phyloP scores from a whole-genome alignment of 2,888 invertebrate genomes.

The Geophilus truncorum region DNA sequence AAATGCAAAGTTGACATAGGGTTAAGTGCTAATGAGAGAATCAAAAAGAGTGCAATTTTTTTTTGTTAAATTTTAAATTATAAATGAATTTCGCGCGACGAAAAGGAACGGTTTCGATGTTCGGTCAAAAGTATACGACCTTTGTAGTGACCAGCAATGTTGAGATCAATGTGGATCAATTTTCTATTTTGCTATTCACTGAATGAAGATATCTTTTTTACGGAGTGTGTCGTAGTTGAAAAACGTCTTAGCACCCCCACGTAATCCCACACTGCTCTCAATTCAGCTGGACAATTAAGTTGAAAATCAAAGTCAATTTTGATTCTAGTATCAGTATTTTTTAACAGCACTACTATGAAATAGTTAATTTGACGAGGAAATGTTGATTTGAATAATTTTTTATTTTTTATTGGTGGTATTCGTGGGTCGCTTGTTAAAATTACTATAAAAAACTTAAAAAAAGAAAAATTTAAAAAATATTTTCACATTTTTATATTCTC shows the following conservation, averaged over 20 bases:
- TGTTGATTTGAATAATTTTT: neutral
- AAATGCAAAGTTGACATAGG: neutral
- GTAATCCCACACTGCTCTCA: neutral
- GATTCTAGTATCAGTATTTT: neutral
- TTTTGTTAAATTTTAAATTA: neutral
- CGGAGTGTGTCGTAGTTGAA: neutral
- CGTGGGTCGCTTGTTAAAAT: neutral
- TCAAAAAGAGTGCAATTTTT: constrained; percentile 5
- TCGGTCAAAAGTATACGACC: constrained; percentile 17
- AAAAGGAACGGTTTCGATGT: neutral
- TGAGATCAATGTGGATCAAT: constrained; percentile 10
- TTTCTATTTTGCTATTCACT: neutral
- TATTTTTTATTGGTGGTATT: neutral
- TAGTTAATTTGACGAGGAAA: neutral
- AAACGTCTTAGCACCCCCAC: neutral
- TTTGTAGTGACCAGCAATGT: neutral
- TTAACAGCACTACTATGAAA: neutral
- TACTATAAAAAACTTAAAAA: neutral
- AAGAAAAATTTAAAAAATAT: neutral
- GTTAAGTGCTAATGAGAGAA: constrained; percentile 5
- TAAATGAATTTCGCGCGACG: neutral
- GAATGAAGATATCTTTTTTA: neutral
- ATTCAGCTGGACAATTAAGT: neutral
- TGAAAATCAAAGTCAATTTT: neutral
- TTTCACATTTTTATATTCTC: constrained; percentile 20